A percentile compares a stretch with the other conserved stretches of the same genome.
Conservation (phyloP, 2,888 invertebrate species). For the Amaurobius ferox region DNA sequence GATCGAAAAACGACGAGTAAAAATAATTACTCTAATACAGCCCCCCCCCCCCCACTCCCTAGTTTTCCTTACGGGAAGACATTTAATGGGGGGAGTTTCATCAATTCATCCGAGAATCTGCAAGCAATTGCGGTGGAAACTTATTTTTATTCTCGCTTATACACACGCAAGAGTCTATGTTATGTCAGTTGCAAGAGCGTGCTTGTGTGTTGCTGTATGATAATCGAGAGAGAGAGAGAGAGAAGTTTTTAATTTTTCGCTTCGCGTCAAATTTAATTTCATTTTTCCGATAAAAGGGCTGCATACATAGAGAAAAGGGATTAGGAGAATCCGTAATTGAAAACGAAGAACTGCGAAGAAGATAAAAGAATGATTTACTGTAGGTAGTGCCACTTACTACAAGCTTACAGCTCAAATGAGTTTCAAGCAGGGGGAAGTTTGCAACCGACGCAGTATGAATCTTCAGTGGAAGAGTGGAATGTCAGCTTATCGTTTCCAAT, state of each 20-base stretch:
- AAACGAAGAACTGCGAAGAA: constrained; percentile 68
- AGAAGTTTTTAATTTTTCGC: constrained; percentile 62
- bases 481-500: constrained; percentile 65
- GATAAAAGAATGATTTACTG: constrained; percentile 68
- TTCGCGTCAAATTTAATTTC: constrained; percentile 69
- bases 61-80: not conserved
- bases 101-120: constrained; percentile 18
- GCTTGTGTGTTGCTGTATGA: constrained; percentile 55
- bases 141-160: not conserved
- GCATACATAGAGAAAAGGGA: constrained; percentile 31
- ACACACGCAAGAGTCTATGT: constrained; percentile 11
- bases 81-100: constrained; percentile 13
- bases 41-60: not conserved
- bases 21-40: not conserved
- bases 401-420: constrained; percentile 31
- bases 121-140: constrained; percentile 19
- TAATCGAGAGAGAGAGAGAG: constrained; percentile 37
- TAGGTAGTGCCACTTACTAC: not conserved
- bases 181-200: constrained; percentile 23
- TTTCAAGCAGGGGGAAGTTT: not conserved
- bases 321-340: constrained; percentile 63
- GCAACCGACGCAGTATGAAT: constrained; percentile 16
- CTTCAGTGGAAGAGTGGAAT: constrained; percentile 21
- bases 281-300: constrained; percentile 67
- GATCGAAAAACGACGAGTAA: not conserved